Evolutionary conservation across 2,797 vertebrate genomes (phyloP).

Genomic region (Spea hammondii): DNA sequence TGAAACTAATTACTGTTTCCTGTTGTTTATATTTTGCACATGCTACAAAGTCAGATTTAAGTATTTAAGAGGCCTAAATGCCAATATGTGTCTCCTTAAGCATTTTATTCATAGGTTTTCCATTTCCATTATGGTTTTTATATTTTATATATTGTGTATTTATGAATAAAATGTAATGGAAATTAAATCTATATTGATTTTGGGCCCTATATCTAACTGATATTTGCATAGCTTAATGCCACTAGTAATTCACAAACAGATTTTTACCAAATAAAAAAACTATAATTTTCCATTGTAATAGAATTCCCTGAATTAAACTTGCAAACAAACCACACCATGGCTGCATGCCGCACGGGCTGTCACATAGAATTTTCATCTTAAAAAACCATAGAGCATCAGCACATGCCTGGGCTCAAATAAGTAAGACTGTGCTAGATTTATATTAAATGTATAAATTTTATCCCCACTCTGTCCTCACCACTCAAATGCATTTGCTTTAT

Average conservation of each 20-base stretch:
- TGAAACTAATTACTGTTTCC: constrained; percentile 82
- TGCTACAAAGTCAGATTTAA: constrained; percentile 80
- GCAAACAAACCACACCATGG: background rate
- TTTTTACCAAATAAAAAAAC: background rate
- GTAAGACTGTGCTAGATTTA: no score
- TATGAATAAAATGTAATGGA: background rate
- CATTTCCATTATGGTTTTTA: constrained; percentile 6
- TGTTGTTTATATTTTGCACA: constrained; percentile 89
- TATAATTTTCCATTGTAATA: background rate
- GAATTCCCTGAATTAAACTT: background rate
- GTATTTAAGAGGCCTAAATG: constrained; percentile 54
- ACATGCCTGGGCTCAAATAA: background rate
- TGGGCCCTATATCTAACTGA: background rate
- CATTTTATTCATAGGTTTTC: background rate
- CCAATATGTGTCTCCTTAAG: background rate
- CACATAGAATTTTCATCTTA: background rate
- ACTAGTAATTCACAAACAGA: background rate
- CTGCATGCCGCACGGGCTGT: background rate
- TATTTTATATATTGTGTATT: background rate
- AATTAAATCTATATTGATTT: no score
- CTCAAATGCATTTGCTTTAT: no score
- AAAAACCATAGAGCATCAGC: background rate
- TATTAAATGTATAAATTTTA: no score
- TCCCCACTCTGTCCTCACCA: no score
- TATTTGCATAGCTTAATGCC: background rate